Percentiles rank a stretch among this genome's conserved stretches.
These are phyloP conservation scores for Diplolepis rosae DNA, from an alignment of 2,888 invertebrate genomes.

Conservation along the genomic window DNA sequence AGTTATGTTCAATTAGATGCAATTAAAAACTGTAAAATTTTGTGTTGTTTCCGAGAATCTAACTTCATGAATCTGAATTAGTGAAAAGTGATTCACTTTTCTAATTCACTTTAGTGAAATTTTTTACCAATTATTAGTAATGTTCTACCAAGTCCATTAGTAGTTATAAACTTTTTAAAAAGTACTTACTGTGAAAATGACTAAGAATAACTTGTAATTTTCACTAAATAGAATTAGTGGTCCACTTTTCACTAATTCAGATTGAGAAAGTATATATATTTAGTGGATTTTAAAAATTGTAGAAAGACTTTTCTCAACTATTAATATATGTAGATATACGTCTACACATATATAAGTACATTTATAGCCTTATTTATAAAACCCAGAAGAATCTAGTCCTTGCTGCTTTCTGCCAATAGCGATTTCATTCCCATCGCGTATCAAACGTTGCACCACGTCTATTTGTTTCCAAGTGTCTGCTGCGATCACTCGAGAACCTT, in stretches of 20 bases:
- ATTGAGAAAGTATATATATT: too few species aligned
- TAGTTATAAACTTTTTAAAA: too few species aligned
- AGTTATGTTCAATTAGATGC: constrained; percentile 18
- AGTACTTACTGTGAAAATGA: too few species aligned
- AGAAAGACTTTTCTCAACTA: constrained; percentile 62
- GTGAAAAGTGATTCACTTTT: too few species aligned
- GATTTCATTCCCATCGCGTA: constrained; percentile 60
- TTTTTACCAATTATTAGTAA: too few species aligned
- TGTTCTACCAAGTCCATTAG: too few species aligned
- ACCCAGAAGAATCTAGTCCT: constrained; percentile 57
- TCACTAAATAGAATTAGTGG: too few species aligned
- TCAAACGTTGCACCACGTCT: constrained; percentile 42
- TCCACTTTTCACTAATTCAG: too few species aligned
- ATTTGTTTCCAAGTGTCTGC: constrained; percentile 32
- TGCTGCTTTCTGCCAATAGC: constrained; percentile 68
- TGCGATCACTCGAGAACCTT: constrained; percentile 26
- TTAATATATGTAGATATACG: constrained; percentile 48
- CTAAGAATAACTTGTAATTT: too few species aligned
- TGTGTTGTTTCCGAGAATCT: constrained; percentile 32
- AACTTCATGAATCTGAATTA: too few species aligned
- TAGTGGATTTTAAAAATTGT: constrained; percentile 28
- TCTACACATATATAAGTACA: constrained; percentile 21
- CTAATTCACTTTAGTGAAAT: too few species aligned
- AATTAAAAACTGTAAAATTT: constrained; percentile 6
- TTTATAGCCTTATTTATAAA: background rate